Base-by-base conservation (phyloP, 2,113 vertebrate species). In the Anser brachyrhynchus region DNA sequence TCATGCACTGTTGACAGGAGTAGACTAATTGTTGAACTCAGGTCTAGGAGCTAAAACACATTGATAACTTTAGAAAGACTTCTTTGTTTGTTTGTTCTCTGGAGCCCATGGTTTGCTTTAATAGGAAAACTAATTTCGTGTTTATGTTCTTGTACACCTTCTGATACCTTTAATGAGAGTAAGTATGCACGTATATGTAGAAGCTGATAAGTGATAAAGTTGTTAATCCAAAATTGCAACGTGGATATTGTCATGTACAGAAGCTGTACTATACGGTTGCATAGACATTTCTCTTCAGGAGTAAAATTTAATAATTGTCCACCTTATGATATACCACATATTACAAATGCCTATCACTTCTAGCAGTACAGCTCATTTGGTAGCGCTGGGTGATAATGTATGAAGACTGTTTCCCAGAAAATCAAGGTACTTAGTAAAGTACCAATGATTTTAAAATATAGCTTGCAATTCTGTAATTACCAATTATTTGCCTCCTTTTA, bases 271-370 rank as follows among this genome's bases (percentile, higher is more conserved):
- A 66, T 28, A 33, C n/a, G 59, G 52, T 23, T 57, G 28, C 54
- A 67, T 84, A 95, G 88, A 84, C 59, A 66, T 94, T 95, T 89
- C 62, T 94, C 70, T 84, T 94, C 76, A 73, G 92, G 84, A 89
- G 96, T 93, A 82, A 95, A 97, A 93, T 84, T 59, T 90, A 94
- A 89, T 85, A 89, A 1, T 95, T 96, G 90, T 95, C 88, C 92
- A 52, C 39, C 13, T 49, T 90, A 81, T 96, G 89, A 90, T 95
- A 75, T 95, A 81, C 33, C 59, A 35, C 70, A 66, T 94, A 84
- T 93, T 96, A 72, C 21, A 67, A 76, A 78, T 51, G 89, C 88
- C 81, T 95, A 39, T 94, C 75, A 74, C 46, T 90, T 10, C 18
- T 77, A 89, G 73, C 73, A 92, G 3, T 69, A 51, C 69, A 13